These are phyloP conservation scores for Lophotis ruficrista DNA, from an alignment of 2,113 vertebrate species.

Conservation along the genomic window DNA sequence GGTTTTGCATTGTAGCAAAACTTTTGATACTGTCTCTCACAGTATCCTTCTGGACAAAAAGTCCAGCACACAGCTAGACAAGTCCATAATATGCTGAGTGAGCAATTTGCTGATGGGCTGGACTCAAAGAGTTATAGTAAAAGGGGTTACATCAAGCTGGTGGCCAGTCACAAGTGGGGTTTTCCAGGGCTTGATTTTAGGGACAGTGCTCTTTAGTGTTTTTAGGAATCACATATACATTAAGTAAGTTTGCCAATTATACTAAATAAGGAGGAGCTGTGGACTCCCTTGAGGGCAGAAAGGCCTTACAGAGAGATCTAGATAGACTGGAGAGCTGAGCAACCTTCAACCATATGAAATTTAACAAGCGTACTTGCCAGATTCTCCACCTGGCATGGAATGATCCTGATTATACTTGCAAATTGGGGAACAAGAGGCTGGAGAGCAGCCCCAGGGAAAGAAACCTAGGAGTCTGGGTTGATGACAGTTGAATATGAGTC, in stretches of 20 bases:
- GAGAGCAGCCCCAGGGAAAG: background rate
- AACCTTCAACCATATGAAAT: background rate
- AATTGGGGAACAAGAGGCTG: rapidly evolving
- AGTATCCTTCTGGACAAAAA: no score
- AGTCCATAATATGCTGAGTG: no score
- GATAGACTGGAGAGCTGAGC: background rate
- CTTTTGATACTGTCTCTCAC: no score
- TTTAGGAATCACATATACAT: no score
- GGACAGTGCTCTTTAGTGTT: background rate
- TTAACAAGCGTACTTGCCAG: background rate
- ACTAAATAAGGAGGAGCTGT: background rate
- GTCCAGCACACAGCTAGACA: no score
- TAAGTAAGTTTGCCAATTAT: background rate
- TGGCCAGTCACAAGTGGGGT: background rate
- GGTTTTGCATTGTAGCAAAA: background rate
- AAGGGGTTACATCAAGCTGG: no score
- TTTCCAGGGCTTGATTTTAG: background rate
- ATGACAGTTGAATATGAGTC: background rate
- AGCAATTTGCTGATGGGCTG: no score
- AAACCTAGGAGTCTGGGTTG: background rate
- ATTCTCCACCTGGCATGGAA: background rate
- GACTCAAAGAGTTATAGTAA: no score
- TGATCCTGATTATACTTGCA: background rate
- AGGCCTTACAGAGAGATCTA: background rate
- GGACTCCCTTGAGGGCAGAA: background rate